phyloP scores from a whole-genome alignment of 2,888 invertebrate genomes.

The Synergus japonicus region DNA sequence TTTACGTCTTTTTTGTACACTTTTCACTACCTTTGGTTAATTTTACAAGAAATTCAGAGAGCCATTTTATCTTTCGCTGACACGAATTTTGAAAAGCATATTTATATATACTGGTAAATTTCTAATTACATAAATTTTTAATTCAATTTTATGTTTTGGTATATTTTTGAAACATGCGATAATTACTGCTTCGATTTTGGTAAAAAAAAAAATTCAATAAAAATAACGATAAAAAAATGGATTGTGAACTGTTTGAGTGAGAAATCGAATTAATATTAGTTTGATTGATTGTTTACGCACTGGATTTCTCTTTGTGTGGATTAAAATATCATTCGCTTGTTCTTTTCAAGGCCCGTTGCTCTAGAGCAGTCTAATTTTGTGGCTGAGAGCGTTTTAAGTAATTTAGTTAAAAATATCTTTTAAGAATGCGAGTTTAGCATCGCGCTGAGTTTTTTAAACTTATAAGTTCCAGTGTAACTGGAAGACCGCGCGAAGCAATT shows the following conservation, averaged over 20 bases:
- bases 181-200: neutral
- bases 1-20: neutral
- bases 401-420: constrained; percentile 52
- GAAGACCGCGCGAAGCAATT: constrained; percentile 37
- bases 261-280: neutral
- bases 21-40: neutral
- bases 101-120: neutral
- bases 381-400: constrained; percentile 51
- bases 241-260: neutral
- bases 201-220: neutral
- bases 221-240: neutral
- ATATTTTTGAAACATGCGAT: neutral
- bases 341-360: constrained; percentile 34
- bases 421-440: constrained; percentile 48
- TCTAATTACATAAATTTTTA: neutral
- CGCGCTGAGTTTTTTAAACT: constrained; percentile 51
- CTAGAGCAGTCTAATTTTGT: constrained; percentile 38
- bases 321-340: neutral
- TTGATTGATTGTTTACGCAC: neutral
- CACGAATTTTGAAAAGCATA: neutral
- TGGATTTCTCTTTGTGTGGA: neutral
- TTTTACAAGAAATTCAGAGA: neutral
- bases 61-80: neutral
- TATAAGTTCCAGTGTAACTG: neutral
- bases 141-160: neutral